Evolutionary conservation across 2,797 vertebrate species (phyloP), one percentile per base, ranked within the genome.

Genomic region (Peromyscus attwateri): DNA sequence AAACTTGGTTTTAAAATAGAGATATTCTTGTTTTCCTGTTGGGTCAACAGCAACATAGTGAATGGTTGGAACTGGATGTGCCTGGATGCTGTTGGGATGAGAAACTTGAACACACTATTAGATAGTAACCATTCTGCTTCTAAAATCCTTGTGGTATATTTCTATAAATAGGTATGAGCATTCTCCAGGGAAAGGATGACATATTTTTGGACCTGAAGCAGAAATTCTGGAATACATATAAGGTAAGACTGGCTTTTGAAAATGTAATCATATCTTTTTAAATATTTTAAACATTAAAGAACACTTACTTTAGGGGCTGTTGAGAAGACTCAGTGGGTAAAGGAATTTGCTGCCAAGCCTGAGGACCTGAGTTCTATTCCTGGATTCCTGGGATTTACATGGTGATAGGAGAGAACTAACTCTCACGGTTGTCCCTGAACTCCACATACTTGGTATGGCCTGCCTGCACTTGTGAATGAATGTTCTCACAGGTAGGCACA

Each of bases 181-280:
- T 99, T 96, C 98, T 99, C 89, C 99, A 99, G 97, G 98, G 97
- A 49, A 99, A 99, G 98, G 99, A 99, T 10, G 99, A 99, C 97
- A 98, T 99, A 96, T 98, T 99, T 94, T 98, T 99, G 93, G 99
- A 99, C 98, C 99, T 99, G 98, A 99, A 98, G 93, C 98, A 99
- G 75, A 99, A 99, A 97, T 99, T 99, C 97, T 98, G 99, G 97
- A 99, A 99, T 88, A 99, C 99, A 0, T 99, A 99, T 84, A 99
- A 99, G 99, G 99, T 99, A 98, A 99, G 99, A 68, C 68, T 95
- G 93, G 34, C 2, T 82, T 94, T 87, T 92, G 34, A 95, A 94
- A 96, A 87, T 93, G 75, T 0, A 80, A 91, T 89, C 3, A 81
- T 60, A 93, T 94, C 31, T 93, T 95, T 95, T 92, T 10, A 25